These are phyloP conservation scores for Monomorium pharaonis DNA, from an alignment of 1,140 invertebrate genomes.

Conservation along the genomic window DNA sequence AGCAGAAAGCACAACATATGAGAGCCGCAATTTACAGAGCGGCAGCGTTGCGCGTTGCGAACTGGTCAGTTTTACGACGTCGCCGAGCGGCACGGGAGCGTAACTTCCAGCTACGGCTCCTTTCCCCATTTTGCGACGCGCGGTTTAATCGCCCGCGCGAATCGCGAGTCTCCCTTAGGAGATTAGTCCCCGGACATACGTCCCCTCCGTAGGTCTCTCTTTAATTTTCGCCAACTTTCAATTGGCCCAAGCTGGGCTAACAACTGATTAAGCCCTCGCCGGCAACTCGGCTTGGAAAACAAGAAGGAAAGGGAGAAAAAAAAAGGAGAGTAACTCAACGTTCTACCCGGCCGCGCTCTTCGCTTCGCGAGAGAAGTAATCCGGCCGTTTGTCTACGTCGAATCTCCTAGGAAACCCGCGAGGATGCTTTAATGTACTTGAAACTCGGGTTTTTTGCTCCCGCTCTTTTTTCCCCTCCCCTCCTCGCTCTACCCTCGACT, in stretches of 20 bases:
- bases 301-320: neutral
- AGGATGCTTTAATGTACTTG: constrained; percentile 58
- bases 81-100: neutral
- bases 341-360: constrained; percentile 45
- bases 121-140: constrained; percentile 28
- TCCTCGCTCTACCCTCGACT: neutral
- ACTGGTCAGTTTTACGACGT: constrained; percentile 34
- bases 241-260: constrained; percentile 38
- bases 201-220: constrained; percentile 24
- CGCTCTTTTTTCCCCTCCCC: neutral
- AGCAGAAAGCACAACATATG: constrained; percentile 30
- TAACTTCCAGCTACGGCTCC: constrained; percentile 7
- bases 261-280: constrained; percentile 49
- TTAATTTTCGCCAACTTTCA: constrained; percentile 60
- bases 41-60: neutral
- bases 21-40: constrained; percentile 43
- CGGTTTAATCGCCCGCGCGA: constrained; percentile 30
- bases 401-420: constrained; percentile 53
- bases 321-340: neutral
- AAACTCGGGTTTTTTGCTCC: constrained; percentile 47
- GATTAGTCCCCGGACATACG: constrained; percentile 22
- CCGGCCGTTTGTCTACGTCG: constrained; percentile 58
- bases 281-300: constrained; percentile 23
- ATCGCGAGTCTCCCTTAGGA: neutral
- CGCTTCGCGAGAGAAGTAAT: constrained; percentile 53